Conservation (phyloP, 2,888 invertebrate species). For the Sylvicola cinctus region DNA sequence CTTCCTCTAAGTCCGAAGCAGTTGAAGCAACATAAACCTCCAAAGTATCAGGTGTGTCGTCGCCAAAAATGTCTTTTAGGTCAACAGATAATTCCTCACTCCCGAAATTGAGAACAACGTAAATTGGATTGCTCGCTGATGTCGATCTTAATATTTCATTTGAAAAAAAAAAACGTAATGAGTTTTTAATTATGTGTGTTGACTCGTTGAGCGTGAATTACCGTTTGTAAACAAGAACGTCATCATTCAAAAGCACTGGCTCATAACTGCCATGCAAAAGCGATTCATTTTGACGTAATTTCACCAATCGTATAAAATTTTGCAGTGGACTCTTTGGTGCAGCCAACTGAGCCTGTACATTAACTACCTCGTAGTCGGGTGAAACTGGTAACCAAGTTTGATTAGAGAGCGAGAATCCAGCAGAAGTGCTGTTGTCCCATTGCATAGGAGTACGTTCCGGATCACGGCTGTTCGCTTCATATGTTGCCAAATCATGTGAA, state of each 20-base stretch:
- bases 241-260: constrained; percentile 15
- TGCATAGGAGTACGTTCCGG: constrained; percentile 32
- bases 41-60: too few relatives aligned
- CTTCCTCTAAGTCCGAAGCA: too few relatives aligned
- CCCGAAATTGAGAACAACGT: not conserved
- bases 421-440: constrained; percentile 23
- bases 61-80: not conserved
- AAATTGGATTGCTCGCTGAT: not conserved
- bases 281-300: constrained; percentile 29
- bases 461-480: constrained; percentile 25
- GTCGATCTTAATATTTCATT: not conserved
- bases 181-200: not conserved
- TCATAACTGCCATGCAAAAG: constrained; percentile 15
- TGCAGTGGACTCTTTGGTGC: constrained; percentile 37
- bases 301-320: constrained; percentile 35
- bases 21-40: too few relatives aligned
- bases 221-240: constrained; percentile 20
- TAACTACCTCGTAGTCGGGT: constrained; percentile 32
- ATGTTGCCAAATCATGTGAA: constrained; percentile 26
- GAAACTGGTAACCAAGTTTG: constrained; percentile 49
- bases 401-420: constrained; percentile 16
- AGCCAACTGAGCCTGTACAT: constrained; percentile 32
- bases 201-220: constrained; percentile 7
- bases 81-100: not conserved
- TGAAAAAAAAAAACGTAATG: not conserved